Conservation (phyloP, 2,797 vertebrate genomes). For the Chelon auratus region DNA sequence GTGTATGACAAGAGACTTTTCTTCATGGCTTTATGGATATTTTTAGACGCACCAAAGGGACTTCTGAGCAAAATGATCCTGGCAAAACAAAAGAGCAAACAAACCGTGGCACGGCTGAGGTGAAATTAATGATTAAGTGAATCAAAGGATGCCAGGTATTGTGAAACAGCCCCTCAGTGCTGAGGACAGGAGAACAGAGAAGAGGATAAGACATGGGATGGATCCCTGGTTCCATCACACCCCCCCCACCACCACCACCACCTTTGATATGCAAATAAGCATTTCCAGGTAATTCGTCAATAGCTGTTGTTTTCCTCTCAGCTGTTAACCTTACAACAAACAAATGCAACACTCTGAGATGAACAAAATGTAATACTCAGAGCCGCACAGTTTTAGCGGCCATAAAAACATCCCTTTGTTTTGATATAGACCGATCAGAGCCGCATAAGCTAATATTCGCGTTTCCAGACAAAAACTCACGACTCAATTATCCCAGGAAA, state of each 20-base stretch:
- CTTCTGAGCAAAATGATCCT: constrained; percentile 44
- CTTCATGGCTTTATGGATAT: constrained; percentile 52
- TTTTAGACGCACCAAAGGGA: constrained; percentile 53
- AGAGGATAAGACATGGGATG: constrained; percentile 16
- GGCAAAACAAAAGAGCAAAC: constrained; percentile 68
- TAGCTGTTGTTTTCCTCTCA: constrained; percentile 35
- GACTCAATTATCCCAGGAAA: constrained; percentile 73
- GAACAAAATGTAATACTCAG: constrained; percentile 10
- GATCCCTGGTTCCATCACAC: constrained; percentile 38
- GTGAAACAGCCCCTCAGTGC: constrained; percentile 39
- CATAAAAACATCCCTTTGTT: constrained; percentile 35
- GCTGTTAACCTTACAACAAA: constrained; percentile 42
- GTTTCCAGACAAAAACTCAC: constrained; percentile 65
- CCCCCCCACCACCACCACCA: constrained; percentile 3
- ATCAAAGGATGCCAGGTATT: constrained; percentile 55
- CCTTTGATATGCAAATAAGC: constrained; percentile 69
- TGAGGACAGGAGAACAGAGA: constrained; percentile 38
- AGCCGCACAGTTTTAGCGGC: constrained; percentile 4
- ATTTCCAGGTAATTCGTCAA: constrained; percentile 42
- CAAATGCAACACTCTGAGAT: constrained; percentile 1
- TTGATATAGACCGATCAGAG: constrained; percentile 57
- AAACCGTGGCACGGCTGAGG: constrained; percentile 58
- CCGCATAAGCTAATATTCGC: constrained; percentile 57
- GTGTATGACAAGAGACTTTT: constrained; percentile 52
- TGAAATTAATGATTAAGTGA: constrained; percentile 71